phyloP scores from a whole-genome alignment of 2,888 invertebrate genomes.

The Orthosia gothica region DNA sequence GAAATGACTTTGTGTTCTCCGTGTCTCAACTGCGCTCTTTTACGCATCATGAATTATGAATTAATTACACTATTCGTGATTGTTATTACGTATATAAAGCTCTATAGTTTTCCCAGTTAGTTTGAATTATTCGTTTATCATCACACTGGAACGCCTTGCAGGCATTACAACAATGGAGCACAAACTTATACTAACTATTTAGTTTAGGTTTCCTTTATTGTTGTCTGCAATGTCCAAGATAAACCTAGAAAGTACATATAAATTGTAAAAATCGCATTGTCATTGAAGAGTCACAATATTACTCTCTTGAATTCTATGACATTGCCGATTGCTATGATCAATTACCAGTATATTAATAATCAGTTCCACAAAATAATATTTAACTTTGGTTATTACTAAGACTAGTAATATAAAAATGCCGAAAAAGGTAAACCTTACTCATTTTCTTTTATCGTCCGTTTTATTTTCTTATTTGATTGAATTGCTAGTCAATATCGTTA shows the following conservation, averaged over 20 bases:
- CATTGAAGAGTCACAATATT: background rate
- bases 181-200: no score
- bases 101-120: background rate
- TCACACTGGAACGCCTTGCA: no score
- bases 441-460: slow-evolving; percentile 39
- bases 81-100: background rate
- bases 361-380: background rate
- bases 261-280: no score
- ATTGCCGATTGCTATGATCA: background rate
- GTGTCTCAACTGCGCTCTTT: slow-evolving; percentile 8
- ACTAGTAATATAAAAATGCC: slow-evolving; percentile 14
- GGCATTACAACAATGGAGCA: no score
- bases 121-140: no score
- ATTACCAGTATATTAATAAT: background rate
- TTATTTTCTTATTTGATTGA: slow-evolving; percentile 46
- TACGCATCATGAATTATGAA: slow-evolving; percentile 5
- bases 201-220: no score
- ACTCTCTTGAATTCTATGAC: background rate
- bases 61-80: slow-evolving; percentile 2
- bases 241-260: no score
- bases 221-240: no score
- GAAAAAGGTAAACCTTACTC: slow-evolving; percentile 5
- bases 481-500: slow-evolving; percentile 41
- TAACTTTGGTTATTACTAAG: slow-evolving; percentile 19
- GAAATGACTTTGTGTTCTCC: slow-evolving; percentile 15